Evolutionary conservation across 2,113 vertebrate species (phyloP).

Genomic region (Labeo rohita): DNA sequence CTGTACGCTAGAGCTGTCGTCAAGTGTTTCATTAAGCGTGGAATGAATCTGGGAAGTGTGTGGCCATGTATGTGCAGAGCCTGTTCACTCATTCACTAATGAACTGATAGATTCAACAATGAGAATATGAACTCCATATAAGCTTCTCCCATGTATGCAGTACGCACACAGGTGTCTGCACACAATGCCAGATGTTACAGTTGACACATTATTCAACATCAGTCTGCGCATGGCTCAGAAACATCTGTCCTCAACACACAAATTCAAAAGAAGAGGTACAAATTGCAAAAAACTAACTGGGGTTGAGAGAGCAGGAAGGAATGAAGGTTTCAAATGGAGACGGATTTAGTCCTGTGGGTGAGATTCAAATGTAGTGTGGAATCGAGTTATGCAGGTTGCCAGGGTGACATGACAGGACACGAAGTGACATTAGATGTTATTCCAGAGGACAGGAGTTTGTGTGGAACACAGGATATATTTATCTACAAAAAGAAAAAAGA

Average conservation of each 20-base stretch:
- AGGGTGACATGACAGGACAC: conserved; percentile 11
- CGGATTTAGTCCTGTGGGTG: neutral
- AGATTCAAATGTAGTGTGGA: neutral
- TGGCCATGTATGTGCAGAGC: neutral
- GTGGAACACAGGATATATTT: neutral
- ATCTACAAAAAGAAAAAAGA: neutral
- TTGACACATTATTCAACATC: conserved; percentile 30
- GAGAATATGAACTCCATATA: neutral
- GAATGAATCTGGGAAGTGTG: neutral
- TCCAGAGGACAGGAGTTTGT: conserved; percentile 6
- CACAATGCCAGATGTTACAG: conserved; percentile 29
- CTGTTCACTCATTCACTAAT: neutral
- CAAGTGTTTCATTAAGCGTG: conserved; percentile 6
- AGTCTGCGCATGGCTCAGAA: conserved; percentile 15
- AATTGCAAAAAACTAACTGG: neutral
- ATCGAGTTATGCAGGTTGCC: conserved; percentile 22
- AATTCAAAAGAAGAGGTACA: neutral
- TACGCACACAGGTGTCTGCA: neutral
- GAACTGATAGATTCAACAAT: neutral
- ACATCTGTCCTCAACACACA: conserved; percentile 20
- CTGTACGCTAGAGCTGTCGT: neutral
- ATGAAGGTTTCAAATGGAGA: neutral
- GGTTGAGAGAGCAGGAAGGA: neutral
- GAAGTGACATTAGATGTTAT: conserved; percentile 27
- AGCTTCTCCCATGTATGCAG: neutral